Evolutionary conservation across 2,113 vertebrate genomes (phyloP), one percentile per base, ranked within the genome.

Genomic region (Leptobrachium leishanense): DNA sequence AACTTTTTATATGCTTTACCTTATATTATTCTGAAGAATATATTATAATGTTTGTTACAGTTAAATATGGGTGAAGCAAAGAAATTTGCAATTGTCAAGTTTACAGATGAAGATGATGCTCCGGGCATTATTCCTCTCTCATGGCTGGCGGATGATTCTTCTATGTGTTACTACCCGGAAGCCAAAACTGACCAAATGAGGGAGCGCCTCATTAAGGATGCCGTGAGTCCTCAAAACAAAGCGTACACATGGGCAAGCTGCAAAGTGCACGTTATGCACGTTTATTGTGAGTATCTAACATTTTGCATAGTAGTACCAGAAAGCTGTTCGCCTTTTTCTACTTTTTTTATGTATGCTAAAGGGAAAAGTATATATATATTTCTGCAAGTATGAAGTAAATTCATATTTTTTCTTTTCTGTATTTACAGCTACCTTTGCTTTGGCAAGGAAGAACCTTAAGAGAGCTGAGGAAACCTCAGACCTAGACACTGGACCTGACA

Each of bases 361-460:
- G 20, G 20, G 20, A 31, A 31, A 31, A 31, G 20, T 31, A 31
- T 31, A 31, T 31, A 31, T 31, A 31, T 31, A 31, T 31, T 31
- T 31, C 20, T 31, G 20, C 20, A 31, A 31, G 20, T 31, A 31
- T 31, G 20, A 31, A 31, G 20, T 31, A 31, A 31, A 55, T 55
- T 55, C 54, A 6, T 9, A 9, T 55, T 55, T 70, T 2, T 43
- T 55, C 1, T 55, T 43, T 39, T 77, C 11, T 2, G 0, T 70
- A 68, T 82, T 46, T 80, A 70, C 41, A 57, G 55, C 72, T 74
- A 42, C 6, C 81, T 64, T 69, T 83, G 75, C 7, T 63, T 13
- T 43, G 65, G 8, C 68, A 54, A 55, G 2, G 43, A 59, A 77
- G 59, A 65, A 55, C 54, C 54, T 55, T 55, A 55, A 55, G 12